Percentiles rank a stretch among this genome's conserved stretches.
Conservation (phyloP, 2,113 vertebrate genomes). For the Scolopax mira region DNA sequence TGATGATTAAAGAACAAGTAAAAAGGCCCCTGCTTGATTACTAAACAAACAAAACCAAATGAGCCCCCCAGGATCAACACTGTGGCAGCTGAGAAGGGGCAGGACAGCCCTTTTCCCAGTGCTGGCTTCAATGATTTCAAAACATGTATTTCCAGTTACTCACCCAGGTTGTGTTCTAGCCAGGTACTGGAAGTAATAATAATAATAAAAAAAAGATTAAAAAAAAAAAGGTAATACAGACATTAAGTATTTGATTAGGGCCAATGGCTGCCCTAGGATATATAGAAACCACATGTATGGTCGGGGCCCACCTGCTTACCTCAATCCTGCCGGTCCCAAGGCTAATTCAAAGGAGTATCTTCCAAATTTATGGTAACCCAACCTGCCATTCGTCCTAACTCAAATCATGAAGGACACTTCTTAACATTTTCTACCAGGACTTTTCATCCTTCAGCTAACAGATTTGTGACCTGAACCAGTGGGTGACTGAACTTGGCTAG, state of each 20-base stretch:
- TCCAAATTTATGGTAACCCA: not conserved
- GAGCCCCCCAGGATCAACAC: not conserved
- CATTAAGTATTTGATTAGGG: not conserved
- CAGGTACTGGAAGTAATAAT: not conserved
- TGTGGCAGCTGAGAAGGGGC: not conserved
- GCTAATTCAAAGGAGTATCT: not conserved
- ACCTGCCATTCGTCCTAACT: not conserved
- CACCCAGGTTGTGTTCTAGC: not conserved
- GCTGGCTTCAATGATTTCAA: not conserved
- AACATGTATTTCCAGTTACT: not conserved
- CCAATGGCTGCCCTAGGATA: not conserved
- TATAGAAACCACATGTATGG: not conserved
- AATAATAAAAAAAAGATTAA: not conserved
- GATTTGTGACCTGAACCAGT: not conserved
- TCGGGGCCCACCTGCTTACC: not conserved
- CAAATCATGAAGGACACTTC: not conserved
- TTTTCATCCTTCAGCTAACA: not conserved
- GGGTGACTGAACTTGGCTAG: not conserved
- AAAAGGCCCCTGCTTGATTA: not conserved
- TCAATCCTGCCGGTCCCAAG: not conserved
- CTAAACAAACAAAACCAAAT: slow-evolving; percentile 21
- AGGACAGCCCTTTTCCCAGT: not conserved
- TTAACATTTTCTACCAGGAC: not conserved
- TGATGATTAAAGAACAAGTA: not conserved
- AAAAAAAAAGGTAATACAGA: not conserved